Percentiles rank a stretch among this genome's conserved stretches.
phyloP scores from a whole-genome alignment of 2,888 invertebrate species.

The Trissolcus brochymenae region DNA sequence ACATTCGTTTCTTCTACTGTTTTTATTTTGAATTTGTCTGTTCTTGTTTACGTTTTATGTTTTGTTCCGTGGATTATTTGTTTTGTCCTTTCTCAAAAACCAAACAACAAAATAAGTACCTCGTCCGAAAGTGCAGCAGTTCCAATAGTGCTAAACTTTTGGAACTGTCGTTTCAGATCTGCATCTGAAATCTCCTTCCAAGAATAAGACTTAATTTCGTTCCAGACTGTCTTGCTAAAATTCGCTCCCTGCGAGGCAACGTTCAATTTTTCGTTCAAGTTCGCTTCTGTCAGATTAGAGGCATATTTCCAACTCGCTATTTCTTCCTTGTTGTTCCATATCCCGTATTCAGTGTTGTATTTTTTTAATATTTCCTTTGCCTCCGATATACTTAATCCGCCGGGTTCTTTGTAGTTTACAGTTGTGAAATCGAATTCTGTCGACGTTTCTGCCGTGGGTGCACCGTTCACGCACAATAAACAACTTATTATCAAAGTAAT shows the following conservation, averaged over 20 bases:
- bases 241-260: constrained; percentile 76
- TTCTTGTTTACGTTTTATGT: neutral
- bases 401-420: neutral
- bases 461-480: constrained; percentile 13
- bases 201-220: constrained; percentile 82
- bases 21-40: no score
- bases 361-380: constrained; percentile 79
- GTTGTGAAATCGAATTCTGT: constrained; percentile 3
- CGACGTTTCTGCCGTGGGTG: neutral
- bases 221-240: constrained; percentile 82
- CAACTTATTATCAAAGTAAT: constrained; percentile 11
- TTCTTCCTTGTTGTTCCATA: constrained; percentile 80
- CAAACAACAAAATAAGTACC: constrained; percentile 63
- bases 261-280: constrained; percentile 79
- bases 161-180: constrained; percentile 85
- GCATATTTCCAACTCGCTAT: constrained; percentile 86
- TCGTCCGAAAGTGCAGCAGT: constrained; percentile 84
- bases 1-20: no score
- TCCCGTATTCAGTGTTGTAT: constrained; percentile 80
- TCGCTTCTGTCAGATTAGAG: constrained; percentile 86
- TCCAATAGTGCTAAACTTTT: constrained; percentile 84
- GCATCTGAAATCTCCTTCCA: constrained; percentile 86
- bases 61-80: constrained; percentile 1
- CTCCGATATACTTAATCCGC: constrained; percentile 78
- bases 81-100: no score